These are phyloP conservation scores for Vulpes vulpes DNA, from an alignment of 2,113 vertebrate species.

Conservation along the genomic window DNA sequence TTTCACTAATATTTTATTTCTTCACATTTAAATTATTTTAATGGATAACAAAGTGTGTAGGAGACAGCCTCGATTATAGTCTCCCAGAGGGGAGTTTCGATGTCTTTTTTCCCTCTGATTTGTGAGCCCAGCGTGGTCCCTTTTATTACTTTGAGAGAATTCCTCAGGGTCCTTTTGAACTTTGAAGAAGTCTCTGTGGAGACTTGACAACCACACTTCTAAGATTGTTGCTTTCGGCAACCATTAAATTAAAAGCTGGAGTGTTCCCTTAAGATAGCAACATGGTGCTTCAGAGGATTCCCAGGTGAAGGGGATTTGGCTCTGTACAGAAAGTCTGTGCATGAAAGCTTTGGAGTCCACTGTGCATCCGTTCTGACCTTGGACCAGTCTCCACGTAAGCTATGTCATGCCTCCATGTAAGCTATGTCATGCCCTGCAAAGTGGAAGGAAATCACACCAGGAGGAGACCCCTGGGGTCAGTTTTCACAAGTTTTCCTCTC, in stretches of 20 bases:
- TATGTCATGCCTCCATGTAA: background rate
- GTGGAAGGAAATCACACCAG: background rate
- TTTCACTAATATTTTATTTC: background rate
- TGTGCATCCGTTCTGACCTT: rapidly evolving
- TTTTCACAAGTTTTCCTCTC: background rate
- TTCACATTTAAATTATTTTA: background rate
- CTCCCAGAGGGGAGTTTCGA: background rate
- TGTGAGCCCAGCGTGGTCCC: background rate
- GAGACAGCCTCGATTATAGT: background rate
- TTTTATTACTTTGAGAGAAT: background rate
- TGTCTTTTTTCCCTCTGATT: background rate
- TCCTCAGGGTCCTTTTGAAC: background rate
- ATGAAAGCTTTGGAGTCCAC: no score
- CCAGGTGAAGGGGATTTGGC: background rate
- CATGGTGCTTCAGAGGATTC: background rate
- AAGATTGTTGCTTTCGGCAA: background rate
- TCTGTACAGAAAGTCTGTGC: background rate
- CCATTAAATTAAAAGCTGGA: background rate
- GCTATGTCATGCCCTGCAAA: background rate
- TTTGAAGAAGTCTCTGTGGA: slow-evolving; percentile 18
- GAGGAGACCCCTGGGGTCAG: background rate
- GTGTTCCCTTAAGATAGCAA: background rate
- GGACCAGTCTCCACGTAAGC: background rate
- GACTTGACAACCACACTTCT: background rate
- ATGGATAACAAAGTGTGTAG: background rate